These are phyloP conservation scores for Alces alces DNA, from an alignment of 2,113 vertebrate species.

Conservation along the genomic window DNA sequence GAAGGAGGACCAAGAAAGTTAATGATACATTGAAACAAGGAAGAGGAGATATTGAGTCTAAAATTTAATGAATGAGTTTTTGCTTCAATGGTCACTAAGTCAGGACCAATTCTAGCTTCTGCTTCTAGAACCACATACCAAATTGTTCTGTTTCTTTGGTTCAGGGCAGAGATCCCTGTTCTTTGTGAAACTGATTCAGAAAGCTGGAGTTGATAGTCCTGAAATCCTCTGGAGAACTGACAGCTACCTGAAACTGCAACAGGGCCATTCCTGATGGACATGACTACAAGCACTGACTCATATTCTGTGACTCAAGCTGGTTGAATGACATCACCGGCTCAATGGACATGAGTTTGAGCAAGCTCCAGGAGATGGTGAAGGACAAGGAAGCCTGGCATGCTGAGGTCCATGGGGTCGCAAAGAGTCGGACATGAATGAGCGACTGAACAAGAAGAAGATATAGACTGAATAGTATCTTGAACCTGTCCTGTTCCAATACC, in stretches of 20 bases:
- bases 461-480: not conserved
- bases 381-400: not conserved
- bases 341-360: not conserved
- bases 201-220: not conserved
- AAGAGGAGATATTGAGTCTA: not conserved
- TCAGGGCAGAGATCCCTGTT: not conserved
- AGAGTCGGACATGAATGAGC: not conserved
- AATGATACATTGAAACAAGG: not conserved
- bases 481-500: not conserved
- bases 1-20: not conserved
- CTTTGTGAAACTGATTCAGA: not conserved
- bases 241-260: not conserved
- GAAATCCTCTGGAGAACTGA: not conserved
- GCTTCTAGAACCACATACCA: not conserved
- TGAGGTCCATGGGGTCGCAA: not conserved
- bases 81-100: not conserved
- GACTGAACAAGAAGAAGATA: not conserved
- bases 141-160: not conserved
- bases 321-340: fast-evolving
- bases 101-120: not conserved
- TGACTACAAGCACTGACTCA: not conserved
- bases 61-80: not conserved
- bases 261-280: not conserved
- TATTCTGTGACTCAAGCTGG: not conserved
- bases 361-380: not conserved